phyloP scores from a whole-genome alignment of 2,113 vertebrate genomes.

The Limnothrissa miodon region DNA sequence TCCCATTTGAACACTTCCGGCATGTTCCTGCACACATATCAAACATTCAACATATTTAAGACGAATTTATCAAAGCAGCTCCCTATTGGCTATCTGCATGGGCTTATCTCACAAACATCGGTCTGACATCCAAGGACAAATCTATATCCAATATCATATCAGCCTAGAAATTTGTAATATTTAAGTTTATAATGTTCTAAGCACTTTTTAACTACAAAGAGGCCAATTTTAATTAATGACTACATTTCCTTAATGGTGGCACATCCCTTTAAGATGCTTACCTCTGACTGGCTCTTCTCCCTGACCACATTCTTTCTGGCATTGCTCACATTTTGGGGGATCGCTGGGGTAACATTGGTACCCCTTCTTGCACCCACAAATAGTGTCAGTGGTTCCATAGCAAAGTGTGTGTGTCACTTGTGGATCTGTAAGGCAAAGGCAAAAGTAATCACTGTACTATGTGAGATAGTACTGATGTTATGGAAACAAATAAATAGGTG shows the following conservation, averaged over 20 bases:
- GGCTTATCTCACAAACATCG: neutral
- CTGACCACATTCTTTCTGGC: conserved; percentile 50
- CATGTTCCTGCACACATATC: conserved; percentile 57
- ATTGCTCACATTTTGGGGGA: conserved; percentile 46
- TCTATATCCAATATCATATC: no score
- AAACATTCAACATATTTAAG: neutral
- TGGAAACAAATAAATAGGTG: no score
- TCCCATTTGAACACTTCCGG: conserved; percentile 58
- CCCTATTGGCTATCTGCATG: no score
- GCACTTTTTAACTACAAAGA: no score
- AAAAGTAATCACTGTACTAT: neutral
- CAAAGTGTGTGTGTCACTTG: conserved; percentile 43
- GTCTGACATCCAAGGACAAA: no score
- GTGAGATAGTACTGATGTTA: neutral
- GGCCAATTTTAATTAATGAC: no score
- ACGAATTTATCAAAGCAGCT: neutral
- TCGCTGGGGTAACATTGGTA: conserved; percentile 61
- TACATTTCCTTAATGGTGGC: no score
- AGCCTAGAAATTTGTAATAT: no score
- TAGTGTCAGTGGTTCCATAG: conserved; percentile 49
- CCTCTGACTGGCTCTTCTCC: conserved; percentile 59
- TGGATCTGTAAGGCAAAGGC: conserved; percentile 44
- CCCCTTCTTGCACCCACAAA: conserved; percentile 62
- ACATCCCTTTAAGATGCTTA: conserved; percentile 51
- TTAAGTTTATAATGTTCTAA: no score